Base-by-base conservation (phyloP, 2,113 vertebrate genomes). In the Neogobius melanostomus region DNA sequence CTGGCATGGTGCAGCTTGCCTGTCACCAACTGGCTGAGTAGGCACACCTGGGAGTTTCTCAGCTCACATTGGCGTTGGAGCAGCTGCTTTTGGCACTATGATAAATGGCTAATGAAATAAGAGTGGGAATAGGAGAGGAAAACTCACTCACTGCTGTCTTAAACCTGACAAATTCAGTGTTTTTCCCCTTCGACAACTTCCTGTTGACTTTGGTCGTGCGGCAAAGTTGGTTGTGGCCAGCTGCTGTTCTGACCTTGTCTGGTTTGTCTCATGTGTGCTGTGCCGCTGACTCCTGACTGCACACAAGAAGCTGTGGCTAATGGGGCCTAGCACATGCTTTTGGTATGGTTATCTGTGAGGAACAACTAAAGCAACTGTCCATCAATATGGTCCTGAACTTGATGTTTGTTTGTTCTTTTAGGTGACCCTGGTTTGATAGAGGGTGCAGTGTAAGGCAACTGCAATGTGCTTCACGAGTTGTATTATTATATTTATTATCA, bases 171-270 rank as follows among this genome's bases (percentile, higher is more conserved):
- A 77, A 69, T 51, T 14, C 59, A 15, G 11, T 82, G 71, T 86
- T 85, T 73, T 79, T 87, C 72, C 75, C 57, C 21, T 60, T 65
- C 12, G 28, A 51, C 80, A 68, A 82, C 80, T 83, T 89, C 84
- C 87, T 88, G 75, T 75, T 85, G 86, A 89, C 83, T 76, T 74
- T 69, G 77, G 77, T 85, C 86, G 83, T 82, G 80, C 89, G 88
- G 85, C 82, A 52, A 46, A 66, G 73, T 54, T 52, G 73, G 68
- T 16, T 78, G 78, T 14, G 66, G 85, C 65, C 63, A 9, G 50
- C 74, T 6, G 5, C 66, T 82, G 76, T 84, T 88, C 74, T 28
- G 65, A 76, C 69, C 63, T 78, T 43, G 71, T 81, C 74, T 83
- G 82, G 73, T 87, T 72, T 76, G 68, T 80, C 69, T 81, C 47